Percentiles rank a stretch among this genome's conserved stretches.
These are phyloP conservation scores for Pampus argenteus DNA, from an alignment of 2,797 vertebrate species.

Conservation along the genomic window DNA sequence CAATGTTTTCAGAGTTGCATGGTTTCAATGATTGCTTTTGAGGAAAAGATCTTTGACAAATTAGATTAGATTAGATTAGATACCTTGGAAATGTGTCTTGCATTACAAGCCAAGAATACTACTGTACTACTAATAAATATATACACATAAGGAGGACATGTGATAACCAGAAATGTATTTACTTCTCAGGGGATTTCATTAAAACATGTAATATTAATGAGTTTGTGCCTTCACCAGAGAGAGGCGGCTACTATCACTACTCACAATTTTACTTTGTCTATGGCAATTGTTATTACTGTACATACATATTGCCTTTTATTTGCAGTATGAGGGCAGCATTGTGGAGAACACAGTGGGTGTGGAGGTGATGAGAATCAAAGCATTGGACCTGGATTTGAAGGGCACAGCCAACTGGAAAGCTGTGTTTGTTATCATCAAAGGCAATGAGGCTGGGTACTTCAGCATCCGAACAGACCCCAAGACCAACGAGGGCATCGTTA, in stretches of 20 bases:
- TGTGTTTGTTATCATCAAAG: constrained; percentile 87
- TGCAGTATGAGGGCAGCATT: constrained; percentile 87
- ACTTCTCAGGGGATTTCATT: no score
- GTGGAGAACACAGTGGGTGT: constrained; percentile 88
- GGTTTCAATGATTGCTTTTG: not conserved
- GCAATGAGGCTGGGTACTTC: constrained; percentile 93
- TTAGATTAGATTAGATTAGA: no score
- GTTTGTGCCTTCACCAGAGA: no score
- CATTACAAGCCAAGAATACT: no score
- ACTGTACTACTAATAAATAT: no score
- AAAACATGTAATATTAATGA: no score
- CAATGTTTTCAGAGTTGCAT: not conserved
- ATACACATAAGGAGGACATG: no score
- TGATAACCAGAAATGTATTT: no score
- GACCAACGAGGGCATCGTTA: constrained; percentile 92
- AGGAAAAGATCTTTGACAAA: no score
- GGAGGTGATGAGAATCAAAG: constrained; percentile 91
- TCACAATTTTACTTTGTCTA: no score
- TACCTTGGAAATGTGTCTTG: no score
- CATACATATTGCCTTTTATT: not conserved
- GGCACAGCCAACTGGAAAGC: constrained; percentile 88
- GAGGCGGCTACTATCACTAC: no score
- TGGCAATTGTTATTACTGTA: not conserved
- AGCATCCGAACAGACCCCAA: constrained; percentile 87
- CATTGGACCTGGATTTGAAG: constrained; percentile 86